These are phyloP conservation scores for Podiceps cristatus DNA, from an alignment of 2,113 vertebrate species.

Conservation along the genomic window DNA sequence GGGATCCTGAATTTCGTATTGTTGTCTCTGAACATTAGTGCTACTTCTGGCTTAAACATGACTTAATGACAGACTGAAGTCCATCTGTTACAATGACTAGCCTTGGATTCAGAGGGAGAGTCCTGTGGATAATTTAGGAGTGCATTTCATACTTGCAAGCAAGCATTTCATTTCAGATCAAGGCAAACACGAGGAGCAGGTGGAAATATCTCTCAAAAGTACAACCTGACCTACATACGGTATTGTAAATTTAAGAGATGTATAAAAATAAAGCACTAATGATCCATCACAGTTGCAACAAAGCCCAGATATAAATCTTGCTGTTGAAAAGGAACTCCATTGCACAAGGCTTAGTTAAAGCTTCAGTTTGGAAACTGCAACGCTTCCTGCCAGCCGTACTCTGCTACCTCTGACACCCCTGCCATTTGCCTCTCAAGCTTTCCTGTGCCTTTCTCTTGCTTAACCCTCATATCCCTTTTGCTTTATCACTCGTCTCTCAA, in stretches of 20 bases:
- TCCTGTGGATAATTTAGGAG: conserved; percentile 41
- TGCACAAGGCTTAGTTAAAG: not conserved
- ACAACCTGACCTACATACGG: conserved; percentile 37
- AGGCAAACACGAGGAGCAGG: not conserved
- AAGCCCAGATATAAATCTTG: not conserved
- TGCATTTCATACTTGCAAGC: conserved; percentile 26
- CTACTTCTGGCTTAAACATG: not conserved
- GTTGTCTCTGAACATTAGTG: not conserved
- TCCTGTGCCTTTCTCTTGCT: not conserved
- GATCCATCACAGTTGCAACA: not conserved
- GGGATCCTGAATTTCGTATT: conserved; percentile 19
- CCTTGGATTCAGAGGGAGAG: conserved; percentile 48
- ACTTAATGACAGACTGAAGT: conserved; percentile 53
- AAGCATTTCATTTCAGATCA: conserved; percentile 34
- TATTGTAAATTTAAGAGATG: conserved; percentile 3
- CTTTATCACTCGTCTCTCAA: not conserved
- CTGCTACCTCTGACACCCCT: not conserved
- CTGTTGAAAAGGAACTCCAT: not conserved
- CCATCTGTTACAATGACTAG: conserved; percentile 57
- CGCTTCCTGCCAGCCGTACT: not conserved
- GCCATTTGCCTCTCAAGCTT: not conserved
- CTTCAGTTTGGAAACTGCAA: not conserved
- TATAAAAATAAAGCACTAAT: conserved; percentile 37
- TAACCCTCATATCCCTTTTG: not conserved
- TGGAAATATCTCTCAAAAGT: conserved; percentile 13